A percentile compares a stretch with the other conserved stretches of the same genome.
Conservation (phyloP, 2,113 vertebrate genomes). For the Uria aalge region DNA sequence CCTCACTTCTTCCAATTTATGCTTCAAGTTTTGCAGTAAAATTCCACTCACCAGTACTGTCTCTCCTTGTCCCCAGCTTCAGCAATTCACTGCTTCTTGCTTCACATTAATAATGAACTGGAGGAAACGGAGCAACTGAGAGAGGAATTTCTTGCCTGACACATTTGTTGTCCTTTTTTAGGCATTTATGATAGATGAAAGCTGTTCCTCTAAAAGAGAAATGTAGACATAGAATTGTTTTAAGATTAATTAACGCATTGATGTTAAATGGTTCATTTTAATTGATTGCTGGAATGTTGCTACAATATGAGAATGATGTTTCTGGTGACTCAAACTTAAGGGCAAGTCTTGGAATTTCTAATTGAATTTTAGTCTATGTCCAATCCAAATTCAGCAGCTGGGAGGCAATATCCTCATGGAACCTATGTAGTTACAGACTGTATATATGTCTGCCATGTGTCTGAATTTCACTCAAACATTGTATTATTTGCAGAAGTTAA, state of each 20-base stretch:
- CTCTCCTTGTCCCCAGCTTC: neutral
- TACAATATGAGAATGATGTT: neutral
- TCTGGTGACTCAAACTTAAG: neutral
- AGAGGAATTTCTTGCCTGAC: neutral
- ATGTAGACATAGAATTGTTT: neutral
- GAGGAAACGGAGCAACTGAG: neutral
- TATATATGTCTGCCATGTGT: accelerated
- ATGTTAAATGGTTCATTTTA: neutral
- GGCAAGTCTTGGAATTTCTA: neutral
- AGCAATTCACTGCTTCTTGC: neutral
- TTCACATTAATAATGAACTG: neutral
- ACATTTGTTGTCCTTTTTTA: neutral
- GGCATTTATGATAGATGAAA: neutral
- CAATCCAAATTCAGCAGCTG: neutral
- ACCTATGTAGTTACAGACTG: neutral
- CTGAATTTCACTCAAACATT: neutral
- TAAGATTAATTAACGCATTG: neutral
- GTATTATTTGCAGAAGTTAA: neutral
- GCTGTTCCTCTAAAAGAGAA: neutral
- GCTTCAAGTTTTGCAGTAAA: neutral
- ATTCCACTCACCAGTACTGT: neutral
- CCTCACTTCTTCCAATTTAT: neutral
- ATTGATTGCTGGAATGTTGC: neutral
- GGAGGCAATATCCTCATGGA: neutral
- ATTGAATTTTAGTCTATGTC: neutral